Evolutionary conservation across 2,797 vertebrate genomes (phyloP).

Genomic region (Xenopus petersii): DNA sequence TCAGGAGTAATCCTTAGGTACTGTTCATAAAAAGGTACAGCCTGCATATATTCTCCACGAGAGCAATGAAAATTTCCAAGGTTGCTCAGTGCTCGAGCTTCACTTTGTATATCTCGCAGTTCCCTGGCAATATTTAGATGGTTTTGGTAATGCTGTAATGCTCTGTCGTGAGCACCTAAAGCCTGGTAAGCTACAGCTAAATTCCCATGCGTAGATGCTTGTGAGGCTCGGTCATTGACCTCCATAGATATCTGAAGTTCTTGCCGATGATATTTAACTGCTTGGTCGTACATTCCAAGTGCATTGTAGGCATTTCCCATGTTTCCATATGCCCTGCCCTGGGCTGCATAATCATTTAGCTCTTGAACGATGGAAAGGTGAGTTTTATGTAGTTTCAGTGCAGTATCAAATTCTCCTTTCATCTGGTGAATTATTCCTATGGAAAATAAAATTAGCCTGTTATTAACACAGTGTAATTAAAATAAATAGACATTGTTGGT

Average conservation of each 20-base stretch:
- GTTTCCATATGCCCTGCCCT: slow-evolving; percentile 91
- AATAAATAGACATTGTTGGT: slow-evolving; percentile 34
- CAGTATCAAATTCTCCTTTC: slow-evolving; percentile 87
- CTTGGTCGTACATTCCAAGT: slow-evolving; percentile 84
- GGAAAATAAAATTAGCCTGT: slow-evolving; percentile 31
- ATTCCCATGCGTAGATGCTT: slow-evolving; percentile 94
- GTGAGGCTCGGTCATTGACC: slow-evolving; percentile 90
- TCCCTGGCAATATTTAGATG: slow-evolving; percentile 89
- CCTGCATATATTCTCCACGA: slow-evolving; percentile 85
- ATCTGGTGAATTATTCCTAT: slow-evolving; percentile 97
- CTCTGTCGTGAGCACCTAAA: slow-evolving; percentile 87
- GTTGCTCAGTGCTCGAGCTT: slow-evolving; percentile 88
- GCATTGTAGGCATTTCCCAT: slow-evolving; percentile 95
- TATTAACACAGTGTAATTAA: slow-evolving; percentile 42
- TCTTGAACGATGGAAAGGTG: slow-evolving; percentile 90
- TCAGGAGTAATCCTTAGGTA: slow-evolving; percentile 82
- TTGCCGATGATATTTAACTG: slow-evolving; percentile 90
- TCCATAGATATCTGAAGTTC: slow-evolving; percentile 98
- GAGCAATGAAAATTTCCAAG: slow-evolving; percentile 96
- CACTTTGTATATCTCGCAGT: slow-evolving; percentile 85
- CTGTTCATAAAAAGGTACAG: slow-evolving; percentile 89
- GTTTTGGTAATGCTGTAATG: slow-evolving; percentile 95
- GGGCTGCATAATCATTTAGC: slow-evolving; percentile 87
- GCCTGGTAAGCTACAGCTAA: slow-evolving; percentile 93
- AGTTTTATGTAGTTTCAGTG: slow-evolving; percentile 87